These are phyloP conservation scores for Oegoconia quadripuncta DNA, from an alignment of 2,888 invertebrate species.

Conservation along the genomic window DNA sequence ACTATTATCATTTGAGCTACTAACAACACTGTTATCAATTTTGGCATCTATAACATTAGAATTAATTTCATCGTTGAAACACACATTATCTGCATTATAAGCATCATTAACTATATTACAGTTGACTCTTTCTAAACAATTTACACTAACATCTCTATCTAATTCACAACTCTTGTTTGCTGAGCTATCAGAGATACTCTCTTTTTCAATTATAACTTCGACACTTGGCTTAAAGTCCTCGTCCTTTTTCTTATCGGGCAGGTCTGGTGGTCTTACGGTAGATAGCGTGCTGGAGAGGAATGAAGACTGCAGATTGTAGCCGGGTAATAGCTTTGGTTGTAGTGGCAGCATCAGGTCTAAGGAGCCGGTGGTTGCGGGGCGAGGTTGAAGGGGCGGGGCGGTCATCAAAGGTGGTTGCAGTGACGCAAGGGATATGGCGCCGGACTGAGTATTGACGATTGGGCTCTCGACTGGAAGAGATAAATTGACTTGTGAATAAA, in stretches of 20 bases:
- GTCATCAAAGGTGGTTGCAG: constrained; percentile 74
- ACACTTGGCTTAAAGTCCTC: constrained; percentile 54
- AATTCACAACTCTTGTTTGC: constrained; percentile 42
- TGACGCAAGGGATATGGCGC: constrained; percentile 72
- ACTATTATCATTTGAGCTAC: constrained; percentile 55
- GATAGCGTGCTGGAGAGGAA: constrained; percentile 74
- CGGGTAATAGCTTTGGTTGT: constrained; percentile 84
- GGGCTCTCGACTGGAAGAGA: constrained; percentile 79
- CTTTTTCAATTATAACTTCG: constrained; percentile 61
- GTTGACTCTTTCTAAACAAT: constrained; percentile 38
- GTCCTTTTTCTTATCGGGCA: constrained; percentile 35
- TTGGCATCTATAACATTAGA: constrained; percentile 57
- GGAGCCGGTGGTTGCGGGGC: constrained; percentile 85
- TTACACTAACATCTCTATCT: constrained; percentile 39
- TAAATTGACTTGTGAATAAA: constrained; percentile 13
- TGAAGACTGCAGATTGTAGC: constrained; percentile 72
- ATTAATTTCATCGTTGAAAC: constrained; percentile 62
- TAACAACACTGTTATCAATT: constrained; percentile 41
- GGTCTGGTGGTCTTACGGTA: constrained; percentile 66
- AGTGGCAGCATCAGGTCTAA: constrained; percentile 84
- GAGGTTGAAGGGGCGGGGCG: constrained; percentile 82
- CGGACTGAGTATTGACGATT: constrained; percentile 66
- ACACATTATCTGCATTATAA: constrained; percentile 33
- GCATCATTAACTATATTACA: constrained; percentile 31
- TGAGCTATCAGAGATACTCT: constrained; percentile 36